Percentiles rank a stretch among this genome's conserved stretches.
Conservation (phyloP, 1,140 invertebrate genomes). For the Bombus affinis region DNA sequence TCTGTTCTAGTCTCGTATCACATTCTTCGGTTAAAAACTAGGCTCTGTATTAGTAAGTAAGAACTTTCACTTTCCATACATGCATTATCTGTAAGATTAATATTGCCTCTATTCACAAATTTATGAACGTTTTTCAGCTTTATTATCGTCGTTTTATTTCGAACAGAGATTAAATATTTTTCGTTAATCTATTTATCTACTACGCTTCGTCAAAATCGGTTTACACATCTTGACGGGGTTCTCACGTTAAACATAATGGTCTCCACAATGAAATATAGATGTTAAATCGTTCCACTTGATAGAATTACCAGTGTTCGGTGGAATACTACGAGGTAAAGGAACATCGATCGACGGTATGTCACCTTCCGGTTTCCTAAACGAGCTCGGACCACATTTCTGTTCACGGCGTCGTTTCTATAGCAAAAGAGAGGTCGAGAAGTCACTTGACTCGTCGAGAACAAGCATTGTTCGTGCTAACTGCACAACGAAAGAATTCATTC, state of each 20-base stretch:
- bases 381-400: constrained; percentile 45
- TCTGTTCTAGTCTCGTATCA: background rate
- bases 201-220: background rate
- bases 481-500: constrained; percentile 23
- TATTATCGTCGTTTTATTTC: background rate
- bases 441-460: constrained; percentile 47
- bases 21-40: background rate
- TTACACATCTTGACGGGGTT: background rate
- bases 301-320: background rate
- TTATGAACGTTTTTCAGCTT: background rate
- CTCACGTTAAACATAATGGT: background rate
- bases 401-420: constrained; percentile 5
- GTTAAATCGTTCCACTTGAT: background rate
- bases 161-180: background rate
- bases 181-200: too few relatives aligned
- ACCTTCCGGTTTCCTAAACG: constrained; percentile 64
- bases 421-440: constrained; percentile 51
- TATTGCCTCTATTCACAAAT: background rate
- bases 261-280: background rate
- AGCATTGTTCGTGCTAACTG: constrained; percentile 38
- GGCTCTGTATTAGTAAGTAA: background rate
- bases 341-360: constrained; percentile 60
- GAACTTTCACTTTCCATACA: background rate
- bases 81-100: background rate
- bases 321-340: background rate